Evolutionary conservation across 2,888 invertebrate species (phyloP), one percentile per base, ranked within the genome.

Genomic region (Archaeoteleia sp.): DNA sequence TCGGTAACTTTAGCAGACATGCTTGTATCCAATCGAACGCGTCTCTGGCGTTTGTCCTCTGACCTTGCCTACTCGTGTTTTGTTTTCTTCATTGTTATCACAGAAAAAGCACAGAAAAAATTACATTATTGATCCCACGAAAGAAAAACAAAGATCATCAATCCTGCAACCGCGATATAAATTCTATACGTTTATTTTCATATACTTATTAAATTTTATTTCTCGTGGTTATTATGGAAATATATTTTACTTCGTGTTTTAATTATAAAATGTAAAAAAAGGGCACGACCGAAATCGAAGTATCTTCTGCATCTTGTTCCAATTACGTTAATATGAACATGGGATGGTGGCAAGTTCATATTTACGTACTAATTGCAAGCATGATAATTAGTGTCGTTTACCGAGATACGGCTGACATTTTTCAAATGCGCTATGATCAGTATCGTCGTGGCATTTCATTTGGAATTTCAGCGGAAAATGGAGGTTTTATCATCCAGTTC

Each of bases 241-340:
- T 67, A 67, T 57, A 62, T n/a, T n/a, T n/a, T n/a, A n/a, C n/a
- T n/a, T n/a, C 62, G 42, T 53, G 53, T 30, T 8, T 58, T 51
- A 46, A 54, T 40, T 35, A 43, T 39, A 48, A 61, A 43, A 51
- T 25, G 45, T 25, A 45, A 51, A 35, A 53, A 58, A 54, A 27
- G 42, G 43, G 45, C 49, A 45, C 61, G 51, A 65, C 54, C 45
- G 67, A 13, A 62, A 70, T 63, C 66, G 70, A 62, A 66, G 48
- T 53, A 60, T 51, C 63, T 63, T 67, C 37, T 39, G 62, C 63
- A 67, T 70, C 67, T 70, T 70, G 70, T 67, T 67, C 67, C 67
- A 67, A 70, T 67, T 70, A 70, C 70, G 67, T 67, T 63, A 70
- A 70, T 67, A 67, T 55, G 61, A 63, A 67, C 67, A 70, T 67